Base-by-base conservation (phyloP, 1,140 invertebrate genomes). In the Drosophila oshimai region DNA sequence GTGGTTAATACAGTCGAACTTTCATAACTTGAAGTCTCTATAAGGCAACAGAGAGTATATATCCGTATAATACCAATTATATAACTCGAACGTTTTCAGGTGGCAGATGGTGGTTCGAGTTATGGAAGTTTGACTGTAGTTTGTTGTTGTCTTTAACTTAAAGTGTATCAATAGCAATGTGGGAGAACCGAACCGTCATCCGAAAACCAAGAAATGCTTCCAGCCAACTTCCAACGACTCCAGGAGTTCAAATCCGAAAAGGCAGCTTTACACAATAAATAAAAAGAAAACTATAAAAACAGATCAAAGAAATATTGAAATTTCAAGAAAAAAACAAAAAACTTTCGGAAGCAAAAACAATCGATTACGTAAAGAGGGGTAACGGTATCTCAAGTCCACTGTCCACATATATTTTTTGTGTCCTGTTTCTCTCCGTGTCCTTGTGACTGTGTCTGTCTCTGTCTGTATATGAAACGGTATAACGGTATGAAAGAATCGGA, bases 381-480 rank as follows among this genome's bases (percentile, higher is more conserved):
- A 7, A 13, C 20, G 20, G 31, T 6, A 31, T 33, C 53, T 33
- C 53, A 18, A 13, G 18, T 31, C 7, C 26, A n/a, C 24, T 36
- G 17, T 26, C 9, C 31, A 28, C 39, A 4, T 6, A 7, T 42
- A 10, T 22, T 9, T 34, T 15, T 29, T 36, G 24, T 46, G 3
- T 39, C 7, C n/a, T n/a, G n/a, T 20, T 7, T 22, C 41, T 33
- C 18, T 57, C 20, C 42, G 20, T 68, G 29, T 65, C 33, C 26
- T 29, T 65, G 42, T 20, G 20, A 46, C 41, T 57, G 29, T 13
- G 24, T 41, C 12, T 64, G 58, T 49, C 26, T 65, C 24, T 49
- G 41, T 49, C 58, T 65, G 33, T 41, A 65, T 58, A 26, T 49
- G 44, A 53, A 29, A 51, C 28, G 46, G 47, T 33, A 34, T 34